phyloP scores from a whole-genome alignment of 2,113 vertebrate genomes.

The Archilochus colubris region DNA sequence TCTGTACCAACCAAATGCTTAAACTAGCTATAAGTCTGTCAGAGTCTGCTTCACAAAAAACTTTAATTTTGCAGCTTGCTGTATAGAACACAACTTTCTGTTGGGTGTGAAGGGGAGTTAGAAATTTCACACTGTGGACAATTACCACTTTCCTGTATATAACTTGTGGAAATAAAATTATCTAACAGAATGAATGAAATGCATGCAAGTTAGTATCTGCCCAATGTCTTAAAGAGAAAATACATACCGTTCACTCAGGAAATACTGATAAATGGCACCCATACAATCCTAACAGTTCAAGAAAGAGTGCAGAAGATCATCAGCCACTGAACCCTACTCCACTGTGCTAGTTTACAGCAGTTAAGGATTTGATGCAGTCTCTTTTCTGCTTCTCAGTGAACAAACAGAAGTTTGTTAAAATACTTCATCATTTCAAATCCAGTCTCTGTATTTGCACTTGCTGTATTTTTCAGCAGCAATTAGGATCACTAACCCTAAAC shows the following conservation, averaged over 20 bases:
- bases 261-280: background rate
- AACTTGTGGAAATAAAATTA: background rate
- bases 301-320: background rate
- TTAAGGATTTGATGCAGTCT: background rate
- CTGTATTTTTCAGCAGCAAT: background rate
- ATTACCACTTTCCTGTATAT: background rate
- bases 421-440: background rate
- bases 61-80: background rate
- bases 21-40: background rate
- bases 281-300: background rate
- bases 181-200: background rate
- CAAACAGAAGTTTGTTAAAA: background rate
- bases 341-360: background rate
- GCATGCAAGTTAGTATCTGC: background rate
- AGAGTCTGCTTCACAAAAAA: background rate
- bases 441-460: background rate
- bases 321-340: background rate
- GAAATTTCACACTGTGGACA: background rate
- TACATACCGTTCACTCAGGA: background rate
- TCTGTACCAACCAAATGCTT: background rate
- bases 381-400: background rate
- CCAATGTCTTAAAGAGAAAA: background rate
- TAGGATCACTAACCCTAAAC: background rate
- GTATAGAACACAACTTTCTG: background rate
- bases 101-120: background rate